Evolutionary conservation across 2,888 invertebrate species (phyloP).

Genomic region (Lithosia quadra): DNA sequence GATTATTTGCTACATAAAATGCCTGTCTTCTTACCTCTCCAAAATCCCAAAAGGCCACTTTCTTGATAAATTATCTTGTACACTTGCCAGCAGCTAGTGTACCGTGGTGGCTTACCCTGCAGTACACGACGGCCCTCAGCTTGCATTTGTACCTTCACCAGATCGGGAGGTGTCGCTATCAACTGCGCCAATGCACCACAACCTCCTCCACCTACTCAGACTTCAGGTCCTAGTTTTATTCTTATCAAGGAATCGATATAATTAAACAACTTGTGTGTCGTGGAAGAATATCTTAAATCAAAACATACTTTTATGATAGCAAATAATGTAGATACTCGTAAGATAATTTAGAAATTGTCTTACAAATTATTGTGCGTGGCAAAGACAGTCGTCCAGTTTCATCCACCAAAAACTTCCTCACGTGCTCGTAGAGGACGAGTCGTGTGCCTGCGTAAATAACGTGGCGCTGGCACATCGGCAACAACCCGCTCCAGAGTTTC

Average conservation of each 20-base stretch:
- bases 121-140: conserved; percentile 95
- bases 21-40: conserved; percentile 89
- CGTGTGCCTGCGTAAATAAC: conserved; percentile 94
- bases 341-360: conserved; percentile 50
- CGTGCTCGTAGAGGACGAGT: conserved; percentile 94
- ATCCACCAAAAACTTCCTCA: conserved; percentile 90
- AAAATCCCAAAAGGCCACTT: conserved; percentile 93
- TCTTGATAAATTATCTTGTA: conserved; percentile 90
- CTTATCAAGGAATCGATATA: background rate
- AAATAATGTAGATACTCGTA: too few relatives aligned
- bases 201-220: conserved; percentile 88
- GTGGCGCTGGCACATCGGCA: conserved; percentile 95
- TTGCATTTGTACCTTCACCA: conserved; percentile 97
- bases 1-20: too few relatives aligned
- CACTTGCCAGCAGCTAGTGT: conserved; percentile 91
- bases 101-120: conserved; percentile 93
- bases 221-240: background rate
- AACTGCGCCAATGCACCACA: conserved; percentile 97
- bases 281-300: too few relatives aligned
- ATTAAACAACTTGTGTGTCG: background rate
- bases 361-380: conserved; percentile 88
- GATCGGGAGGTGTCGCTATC: conserved; percentile 95
- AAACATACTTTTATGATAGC: too few relatives aligned
- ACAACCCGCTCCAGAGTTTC: conserved; percentile 95
- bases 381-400: conserved; percentile 89